Base-by-base conservation (phyloP, 2,888 invertebrate genomes). In the Heliconius ethilla region DNA sequence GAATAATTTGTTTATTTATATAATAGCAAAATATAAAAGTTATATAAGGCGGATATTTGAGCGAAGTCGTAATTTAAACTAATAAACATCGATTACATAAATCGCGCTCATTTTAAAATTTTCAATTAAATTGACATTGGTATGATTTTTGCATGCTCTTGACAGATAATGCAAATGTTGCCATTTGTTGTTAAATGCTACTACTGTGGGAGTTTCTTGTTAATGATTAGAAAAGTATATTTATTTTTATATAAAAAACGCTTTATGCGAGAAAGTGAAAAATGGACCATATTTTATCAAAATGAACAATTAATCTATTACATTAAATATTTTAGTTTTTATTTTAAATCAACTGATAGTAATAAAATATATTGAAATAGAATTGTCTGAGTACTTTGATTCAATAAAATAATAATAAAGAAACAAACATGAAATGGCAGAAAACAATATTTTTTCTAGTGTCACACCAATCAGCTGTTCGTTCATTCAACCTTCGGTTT, bases 391-490 rank as follows among this genome's bases (percentile, higher is more conserved):
- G 25, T 3, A 62, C 4, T 11, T n/a, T 5, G 10, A 62, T 63
- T 63, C n/a, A 25, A 1, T 63, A 2, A 25, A 63, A 27, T 0
- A 33, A 51, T 7, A 33, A 33, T 33, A 33, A 33, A 33, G 1
- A 25, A 63, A 27, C 1, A 33, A 33, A 15, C 13, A 51, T 51
- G 1, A 29, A 45, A 66, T 74, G 62, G 73, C 29, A 74, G 77
- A 67, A 67, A 74, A 59, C 25, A 6, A 45, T 29, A 45, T 66
- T 77, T 66, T 77, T 74, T 62, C 5, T 25, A 62, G 2, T 9
- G 77, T n/a, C 65, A 62, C 62, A 74, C 73, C 79, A 80, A 87
- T 86, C 87, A 87, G 87, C 86, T 87, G 86, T 78, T 76, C 70
- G 10, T 84, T 84, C 81, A 77, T 83, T 83, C 82, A 83, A 82